Evolutionary conservation across 2,113 vertebrate species (phyloP), one percentile per base, ranked within the genome.

Genomic region (Brachypteracias leptosomus): DNA sequence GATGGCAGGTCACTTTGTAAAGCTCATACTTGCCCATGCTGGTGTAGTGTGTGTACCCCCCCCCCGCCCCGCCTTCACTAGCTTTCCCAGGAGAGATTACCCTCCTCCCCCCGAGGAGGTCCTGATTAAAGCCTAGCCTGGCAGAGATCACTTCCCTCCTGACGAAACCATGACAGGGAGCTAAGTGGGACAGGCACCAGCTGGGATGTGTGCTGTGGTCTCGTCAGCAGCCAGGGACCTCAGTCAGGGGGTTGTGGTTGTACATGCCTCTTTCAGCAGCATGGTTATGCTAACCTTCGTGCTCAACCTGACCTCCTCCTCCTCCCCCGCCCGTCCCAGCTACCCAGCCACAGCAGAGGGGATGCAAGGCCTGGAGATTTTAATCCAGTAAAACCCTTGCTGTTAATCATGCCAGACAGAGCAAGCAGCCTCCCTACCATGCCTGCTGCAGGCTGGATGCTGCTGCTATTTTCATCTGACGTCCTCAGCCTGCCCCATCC

Each of bases 311-410:
- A 24, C 46, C 57, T n/a, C 57, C 9, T 73, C 51, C 38, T 72
- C 46, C 38, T 74, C 52, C 33, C 35, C 81, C 6, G 3, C 12
- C 57, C 3, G 2, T 17, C 42, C 70, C 66, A 3, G 61, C 91
- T 67, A 14, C 57, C 11, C 55, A 25, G 73, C 62, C 5, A 13
- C 67, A 35, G 92, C 78, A 6, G 49, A 73, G 71, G 61, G 78
- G 44, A 80, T 25, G 58, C 2, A 3, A 52, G 77, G 74, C 63
- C 73, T 28, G 70, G 75, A 14, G 0, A 15, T 51, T 89, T 94
- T 97, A 97, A 97, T 97, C 95, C 96, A 61, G 93, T 89, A 95
- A 96, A 97, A n/a, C 83, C 93, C 78, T 83, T 3, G n/a, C 84
- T 57, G 88, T 85, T 97, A 95, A 96, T 97, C 88, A 28, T 1